Base-by-base conservation (phyloP, 2,888 invertebrate genomes). In the Octonoba sinensis region DNA sequence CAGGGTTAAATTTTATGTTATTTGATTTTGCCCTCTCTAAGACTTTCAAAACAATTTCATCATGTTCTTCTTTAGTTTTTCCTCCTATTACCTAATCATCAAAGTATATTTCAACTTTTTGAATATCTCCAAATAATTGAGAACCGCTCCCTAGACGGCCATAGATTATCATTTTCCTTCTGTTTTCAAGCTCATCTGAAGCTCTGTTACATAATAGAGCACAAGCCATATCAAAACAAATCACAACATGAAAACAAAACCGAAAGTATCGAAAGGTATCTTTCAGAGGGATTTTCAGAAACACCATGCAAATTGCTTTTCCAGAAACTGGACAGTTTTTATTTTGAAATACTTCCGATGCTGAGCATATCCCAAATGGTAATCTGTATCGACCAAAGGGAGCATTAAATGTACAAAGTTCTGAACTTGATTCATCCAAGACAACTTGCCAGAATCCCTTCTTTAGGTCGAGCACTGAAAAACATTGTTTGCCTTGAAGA, bases 1-100 rank as follows among this genome's bases (percentile, higher is more conserved):
- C 56, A 56, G 56, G 56, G 18, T 56, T 56, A 56, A 56, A 1
- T 3, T 56, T 56, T n/a, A 56, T 56, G 3, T 56, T 56, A 56
- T 18, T 8, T 20, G 20, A 22, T 59, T 16, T n/a, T n/a, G n/a
- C n/a, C n/a, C n/a, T n/a, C n/a, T n/a, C n/a, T n/a, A n/a, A n/a
- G n/a, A n/a, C n/a, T 56, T 56, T 56, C 24, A 16, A 8, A n/a
- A 12, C 6, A 6, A 15, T 59, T 20, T 22, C 0, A 24, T 59
- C 59, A 24, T 59, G 24, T 1, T 59, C 59, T 12, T 2, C 24
- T 24, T 59, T 4, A 27, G 13, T 24, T 1, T 24, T 20, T 13
- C 24, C 11, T 1, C 13, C 24, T 11, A 59, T 16, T 15, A 8
- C 13, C 24, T 24, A 13, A 36, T 59, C 59, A 59, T 59, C 59